Percentiles rank a stretch among this genome's conserved stretches.
These are phyloP conservation scores for Ptychadena robeensis DNA, from an alignment of 2,797 vertebrate genomes.

Conservation along the genomic window DNA sequence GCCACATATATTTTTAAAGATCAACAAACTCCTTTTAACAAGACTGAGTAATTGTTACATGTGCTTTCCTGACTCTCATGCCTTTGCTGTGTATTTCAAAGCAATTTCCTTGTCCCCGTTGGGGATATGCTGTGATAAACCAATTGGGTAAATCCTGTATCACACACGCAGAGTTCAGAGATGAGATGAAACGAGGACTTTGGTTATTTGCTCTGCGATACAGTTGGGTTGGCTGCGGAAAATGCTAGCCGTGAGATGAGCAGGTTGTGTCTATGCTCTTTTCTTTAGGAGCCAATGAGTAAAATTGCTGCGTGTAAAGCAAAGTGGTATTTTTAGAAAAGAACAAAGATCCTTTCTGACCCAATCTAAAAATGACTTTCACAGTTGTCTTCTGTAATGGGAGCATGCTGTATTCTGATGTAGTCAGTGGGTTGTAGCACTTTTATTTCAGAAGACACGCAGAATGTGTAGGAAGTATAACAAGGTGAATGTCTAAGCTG, in stretches of 20 bases:
- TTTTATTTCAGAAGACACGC: background rate
- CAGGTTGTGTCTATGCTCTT: background rate
- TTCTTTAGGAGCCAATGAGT: background rate
- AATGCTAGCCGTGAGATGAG: background rate
- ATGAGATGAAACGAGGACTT: background rate
- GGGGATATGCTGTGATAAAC: background rate
- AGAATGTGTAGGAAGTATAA: background rate
- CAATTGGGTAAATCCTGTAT: background rate
- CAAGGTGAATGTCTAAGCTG: background rate
- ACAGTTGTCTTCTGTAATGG: background rate
- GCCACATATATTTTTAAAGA: too few species aligned
- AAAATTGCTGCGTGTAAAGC: background rate
- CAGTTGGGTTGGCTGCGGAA: background rate
- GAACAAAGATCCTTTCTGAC: background rate
- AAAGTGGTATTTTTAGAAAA: background rate
- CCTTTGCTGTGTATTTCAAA: constrained; percentile 4
- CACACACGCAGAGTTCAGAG: background rate
- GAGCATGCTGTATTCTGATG: background rate
- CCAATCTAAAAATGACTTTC: background rate
- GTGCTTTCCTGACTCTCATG: background rate
- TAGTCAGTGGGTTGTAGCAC: background rate
- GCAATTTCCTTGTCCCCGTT: background rate
- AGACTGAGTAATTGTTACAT: constrained; percentile 16
- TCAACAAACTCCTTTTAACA: background rate
- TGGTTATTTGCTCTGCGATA: background rate